Evolutionary conservation across 2,888 invertebrate species (phyloP).

Genomic region (Sesamia inferens): DNA sequence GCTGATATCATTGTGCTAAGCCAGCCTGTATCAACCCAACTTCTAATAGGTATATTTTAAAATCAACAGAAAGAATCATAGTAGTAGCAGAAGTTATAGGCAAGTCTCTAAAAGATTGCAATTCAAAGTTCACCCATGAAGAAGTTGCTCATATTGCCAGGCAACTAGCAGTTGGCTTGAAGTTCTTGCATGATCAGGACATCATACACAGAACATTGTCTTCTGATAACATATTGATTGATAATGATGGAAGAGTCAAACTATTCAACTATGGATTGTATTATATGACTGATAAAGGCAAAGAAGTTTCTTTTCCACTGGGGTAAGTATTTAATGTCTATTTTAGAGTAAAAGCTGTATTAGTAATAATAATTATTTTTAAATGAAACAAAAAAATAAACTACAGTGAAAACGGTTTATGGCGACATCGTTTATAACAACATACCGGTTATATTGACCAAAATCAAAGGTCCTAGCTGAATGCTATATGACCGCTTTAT

Average conservation of each 20-base stretch:
- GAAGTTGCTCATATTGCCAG: constrained; percentile 92
- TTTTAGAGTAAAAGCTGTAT: neutral
- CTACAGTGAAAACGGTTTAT: no score
- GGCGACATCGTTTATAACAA: no score
- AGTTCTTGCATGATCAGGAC: constrained; percentile 92
- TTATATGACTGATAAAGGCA: constrained; percentile 96
- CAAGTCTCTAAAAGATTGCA: constrained; percentile 90
- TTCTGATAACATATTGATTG: constrained; percentile 95
- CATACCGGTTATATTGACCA: no score
- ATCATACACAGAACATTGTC: constrained; percentile 95
- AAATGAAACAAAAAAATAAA: neutral
- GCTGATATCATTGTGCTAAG: neutral
- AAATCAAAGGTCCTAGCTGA: no score
- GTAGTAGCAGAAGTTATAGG: constrained; percentile 95
- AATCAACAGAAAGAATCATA: constrained; percentile 93
- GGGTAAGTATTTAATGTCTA: constrained; percentile 89
- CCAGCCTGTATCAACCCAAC: neutral
- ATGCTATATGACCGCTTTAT: no score
- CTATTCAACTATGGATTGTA: constrained; percentile 98
- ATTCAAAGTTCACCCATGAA: constrained; percentile 80
- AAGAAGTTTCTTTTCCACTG: constrained; percentile 96
- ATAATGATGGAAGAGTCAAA: constrained; percentile 93
- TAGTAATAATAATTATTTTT: neutral
- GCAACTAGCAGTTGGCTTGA: constrained; percentile 93
- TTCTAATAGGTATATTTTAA: neutral